Base-by-base conservation (phyloP, 2,888 invertebrate genomes). In the Troilus luridus region DNA sequence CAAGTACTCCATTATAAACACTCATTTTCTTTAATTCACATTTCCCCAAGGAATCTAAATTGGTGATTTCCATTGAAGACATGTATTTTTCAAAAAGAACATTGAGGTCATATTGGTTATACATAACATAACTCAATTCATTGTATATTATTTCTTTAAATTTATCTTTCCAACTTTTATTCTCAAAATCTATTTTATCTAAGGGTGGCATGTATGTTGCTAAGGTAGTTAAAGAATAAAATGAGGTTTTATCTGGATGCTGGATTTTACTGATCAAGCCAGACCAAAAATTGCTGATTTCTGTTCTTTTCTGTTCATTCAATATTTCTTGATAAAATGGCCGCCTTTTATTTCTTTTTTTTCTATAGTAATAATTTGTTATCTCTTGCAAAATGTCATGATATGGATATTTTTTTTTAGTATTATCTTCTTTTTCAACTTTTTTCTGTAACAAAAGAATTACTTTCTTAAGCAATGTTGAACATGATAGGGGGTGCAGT, bases 81-180 rank as follows among this genome's bases (percentile, higher is more conserved):
- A 95, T 93, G 93, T 95, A 96, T 92, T 94, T 94, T 8, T 88
- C 81, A 93, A 95, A 95, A 92, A 95, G 95, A 91, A 95, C 93
- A 11, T 94, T 94, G 88, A 95, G 94, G 92, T 96, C 95, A 93
- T 95, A 95, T 81, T 95, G 93, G 93, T 95, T 95, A 92, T 95
- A 95, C 93, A 95, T 94, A 9, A 95, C 94, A 92, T 93, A 95
- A 92, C 95, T 95, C 59, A 95, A 92, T 92, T 95, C 95, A 92
- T 95, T 95, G 93, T 95, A 95, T 91, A 95, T 1, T 59, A 62
- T 1, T 54, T 27, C 62, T 54, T 90, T 90, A 59, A 90, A 81
- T 41, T 60, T 10, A 21, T 85, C 17, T 59, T 62, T 60, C 90
- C 90, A 90, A 62, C 88, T 77, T 54, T 60, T 19, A 19, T 64